Conservation (phyloP, 92 coral and sea anemone genomes). For the Epizoanthus ramosus region DNA sequence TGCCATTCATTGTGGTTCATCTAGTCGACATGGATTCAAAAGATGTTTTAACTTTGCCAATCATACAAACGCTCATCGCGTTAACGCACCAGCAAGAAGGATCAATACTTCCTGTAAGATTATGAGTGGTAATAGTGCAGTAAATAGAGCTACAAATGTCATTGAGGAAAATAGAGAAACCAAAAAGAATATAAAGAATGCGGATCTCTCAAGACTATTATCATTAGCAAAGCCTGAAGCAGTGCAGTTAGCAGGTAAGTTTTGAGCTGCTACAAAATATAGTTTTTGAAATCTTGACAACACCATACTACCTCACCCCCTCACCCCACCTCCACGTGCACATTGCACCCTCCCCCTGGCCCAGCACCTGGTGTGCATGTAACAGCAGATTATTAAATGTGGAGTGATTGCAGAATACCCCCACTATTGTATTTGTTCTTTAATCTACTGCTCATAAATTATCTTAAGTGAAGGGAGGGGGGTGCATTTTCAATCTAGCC, state of each 20-base stretch:
- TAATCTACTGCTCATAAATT: no score
- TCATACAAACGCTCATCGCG: background rate
- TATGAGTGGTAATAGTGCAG: background rate
- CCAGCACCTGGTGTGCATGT: no score
- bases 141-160: background rate
- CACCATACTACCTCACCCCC: background rate
- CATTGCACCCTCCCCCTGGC: background rate
- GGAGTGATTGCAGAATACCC: no score
- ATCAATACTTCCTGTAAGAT: background rate
- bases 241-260: constrained; percentile 65
- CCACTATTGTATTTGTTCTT: no score
- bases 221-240: constrained; percentile 76
- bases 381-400: no score
- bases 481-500: no score
- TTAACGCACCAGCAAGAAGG: background rate
- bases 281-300: no score
- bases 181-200: constrained; percentile 47
- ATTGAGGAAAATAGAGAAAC: background rate
- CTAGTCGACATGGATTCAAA: background rate
- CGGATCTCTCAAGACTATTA: constrained; percentile 62
- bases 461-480: no score
- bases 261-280: no score
- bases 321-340: background rate
- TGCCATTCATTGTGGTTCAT: background rate
- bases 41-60: background rate